phyloP scores from a whole-genome alignment of 2,888 invertebrate species.

The Dynastes tityus region DNA sequence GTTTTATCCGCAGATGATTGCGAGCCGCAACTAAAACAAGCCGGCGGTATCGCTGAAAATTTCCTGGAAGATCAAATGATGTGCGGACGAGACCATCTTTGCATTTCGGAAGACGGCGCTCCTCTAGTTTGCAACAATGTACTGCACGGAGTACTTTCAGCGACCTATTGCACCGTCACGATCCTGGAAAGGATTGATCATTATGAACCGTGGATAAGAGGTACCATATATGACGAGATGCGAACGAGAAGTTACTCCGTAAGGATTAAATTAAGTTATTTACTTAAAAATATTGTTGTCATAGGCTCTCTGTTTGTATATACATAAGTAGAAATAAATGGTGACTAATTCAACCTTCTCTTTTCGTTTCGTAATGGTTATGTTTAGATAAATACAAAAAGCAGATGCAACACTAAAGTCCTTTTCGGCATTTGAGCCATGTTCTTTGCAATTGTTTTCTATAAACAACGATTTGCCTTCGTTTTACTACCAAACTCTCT shows the following conservation, averaged over 20 bases:
- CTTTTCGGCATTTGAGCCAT: too few species aligned
- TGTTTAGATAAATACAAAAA: too few species aligned
- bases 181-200: not conserved
- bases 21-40: not conserved
- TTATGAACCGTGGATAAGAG: not conserved
- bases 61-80: not conserved
- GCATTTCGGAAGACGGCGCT: not conserved
- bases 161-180: not conserved
- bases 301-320: not conserved
- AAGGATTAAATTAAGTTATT: not conserved
- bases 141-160: not conserved
- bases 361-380: too few species aligned
- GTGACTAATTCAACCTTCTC: too few species aligned
- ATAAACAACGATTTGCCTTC: too few species aligned
- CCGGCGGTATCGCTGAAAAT: not conserved
- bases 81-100: not conserved
- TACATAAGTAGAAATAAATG: not conserved
- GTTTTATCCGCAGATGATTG: not conserved
- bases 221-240: not conserved
- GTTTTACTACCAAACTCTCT: too few species aligned
- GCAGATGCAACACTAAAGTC: too few species aligned
- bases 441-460: too few species aligned
- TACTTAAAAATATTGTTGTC: not conserved
- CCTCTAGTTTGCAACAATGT: not conserved
- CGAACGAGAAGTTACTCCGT: not conserved